Percentiles rank a stretch among this genome's conserved stretches.
Evolutionary conservation across 2,797 vertebrate species (phyloP).

Genomic region (Setipinna tenuifilis): DNA sequence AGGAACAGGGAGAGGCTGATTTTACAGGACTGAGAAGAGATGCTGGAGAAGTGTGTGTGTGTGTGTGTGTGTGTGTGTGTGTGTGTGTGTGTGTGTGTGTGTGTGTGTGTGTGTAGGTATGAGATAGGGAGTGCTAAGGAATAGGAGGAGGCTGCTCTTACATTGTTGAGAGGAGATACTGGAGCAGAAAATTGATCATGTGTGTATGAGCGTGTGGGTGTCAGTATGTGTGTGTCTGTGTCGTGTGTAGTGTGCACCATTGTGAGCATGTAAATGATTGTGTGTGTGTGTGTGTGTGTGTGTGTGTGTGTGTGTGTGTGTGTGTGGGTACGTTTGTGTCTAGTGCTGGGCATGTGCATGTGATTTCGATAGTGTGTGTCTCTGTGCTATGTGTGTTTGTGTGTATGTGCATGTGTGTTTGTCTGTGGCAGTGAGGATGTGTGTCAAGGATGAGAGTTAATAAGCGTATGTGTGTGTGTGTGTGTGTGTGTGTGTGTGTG

Average conservation of each 20-base stretch:
- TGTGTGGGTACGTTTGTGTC: neutral
- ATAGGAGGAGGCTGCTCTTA: neutral
- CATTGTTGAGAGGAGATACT: too few relatives aligned
- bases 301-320: neutral
- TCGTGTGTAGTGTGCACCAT: neutral
- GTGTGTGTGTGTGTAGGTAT: neutral
- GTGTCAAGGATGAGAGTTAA: neutral
- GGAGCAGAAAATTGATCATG: neutral
- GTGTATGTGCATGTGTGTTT: neutral
- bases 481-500: neutral
- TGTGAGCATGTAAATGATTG: neutral
- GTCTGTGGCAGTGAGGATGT: neutral
- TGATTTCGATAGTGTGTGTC: neutral
- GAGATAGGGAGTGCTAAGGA: too few relatives aligned
- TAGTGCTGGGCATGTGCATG: constrained; percentile 1
- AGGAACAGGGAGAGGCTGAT: neutral
- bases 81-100: neutral
- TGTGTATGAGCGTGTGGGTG: neutral
- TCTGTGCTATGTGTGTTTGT: neutral
- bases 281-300: constrained; percentile 12
- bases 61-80: constrained; percentile 9
- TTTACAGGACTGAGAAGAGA: neutral
- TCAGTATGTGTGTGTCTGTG: constrained; percentile 29
- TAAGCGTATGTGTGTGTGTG: constrained; percentile 5
- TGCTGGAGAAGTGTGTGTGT: neutral